These are phyloP conservation scores for Herpetotheres cachinnans DNA, from an alignment of 2,113 vertebrate species.

Conservation along the genomic window DNA sequence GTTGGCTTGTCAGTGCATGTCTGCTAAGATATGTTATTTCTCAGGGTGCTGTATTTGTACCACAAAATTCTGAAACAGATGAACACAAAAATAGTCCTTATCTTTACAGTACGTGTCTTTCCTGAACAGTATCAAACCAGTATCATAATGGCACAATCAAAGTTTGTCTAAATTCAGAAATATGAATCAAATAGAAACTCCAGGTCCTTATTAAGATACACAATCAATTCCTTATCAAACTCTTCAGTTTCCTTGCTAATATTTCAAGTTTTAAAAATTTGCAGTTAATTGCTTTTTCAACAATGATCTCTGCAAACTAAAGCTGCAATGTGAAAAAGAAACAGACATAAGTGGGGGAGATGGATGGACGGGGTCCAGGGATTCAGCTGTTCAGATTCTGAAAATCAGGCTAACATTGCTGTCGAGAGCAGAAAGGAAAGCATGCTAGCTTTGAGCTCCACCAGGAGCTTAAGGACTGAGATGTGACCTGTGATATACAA, in stretches of 20 bases:
- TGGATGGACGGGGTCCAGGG: not conserved
- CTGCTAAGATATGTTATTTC: not conserved
- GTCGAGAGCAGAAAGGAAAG: not conserved
- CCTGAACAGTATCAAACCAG: not conserved
- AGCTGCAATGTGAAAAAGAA: not conserved
- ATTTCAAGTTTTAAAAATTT: not conserved
- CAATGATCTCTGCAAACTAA: not conserved
- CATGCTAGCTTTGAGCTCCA: not conserved
- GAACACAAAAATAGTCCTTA: not conserved
- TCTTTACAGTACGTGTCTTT: not conserved
- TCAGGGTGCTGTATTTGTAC: not conserved
- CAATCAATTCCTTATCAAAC: not conserved
- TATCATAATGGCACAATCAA: fast-evolving
- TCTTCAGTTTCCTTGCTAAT: not conserved
- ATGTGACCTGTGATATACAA: not conserved
- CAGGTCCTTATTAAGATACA: not conserved
- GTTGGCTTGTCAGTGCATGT: not conserved
- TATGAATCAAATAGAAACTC: not conserved
- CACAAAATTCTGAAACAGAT: not conserved
- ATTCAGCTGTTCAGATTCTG: not conserved
- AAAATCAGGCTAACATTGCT: not conserved
- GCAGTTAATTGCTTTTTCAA: not conserved
- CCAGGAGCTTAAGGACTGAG: not conserved
- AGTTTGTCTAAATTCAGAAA: not conserved
- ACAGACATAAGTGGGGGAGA: not conserved